Evolutionary conservation across 2,888 invertebrate species (phyloP), one percentile per base, ranked within the genome.

Genomic region (Cremastobaeus sp.): DNA sequence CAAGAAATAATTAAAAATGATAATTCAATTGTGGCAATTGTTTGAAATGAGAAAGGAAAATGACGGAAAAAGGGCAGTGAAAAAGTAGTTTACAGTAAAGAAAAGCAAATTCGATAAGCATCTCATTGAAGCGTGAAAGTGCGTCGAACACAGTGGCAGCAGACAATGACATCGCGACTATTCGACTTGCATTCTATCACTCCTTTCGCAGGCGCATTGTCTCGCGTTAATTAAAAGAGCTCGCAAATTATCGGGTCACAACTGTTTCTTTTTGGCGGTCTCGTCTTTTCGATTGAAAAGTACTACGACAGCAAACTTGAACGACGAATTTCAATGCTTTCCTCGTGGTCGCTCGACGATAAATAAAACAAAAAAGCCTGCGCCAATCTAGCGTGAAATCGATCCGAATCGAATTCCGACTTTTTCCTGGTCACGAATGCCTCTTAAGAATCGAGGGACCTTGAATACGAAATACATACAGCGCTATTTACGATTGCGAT

Each of bases 201-300:
- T 6, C 34, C 9, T 60, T 32, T 45, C 18, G 25, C 14, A 34
- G 50, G 41, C 41, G 35, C 41, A 71, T 64, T 71, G 70, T 70
- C 35, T 64, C 52, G 54, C 69, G 62, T 70, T 64, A 70, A 70
- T 70, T 70, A 70, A 64, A 70, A 70, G 62, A 47, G 50, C 62
- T 35, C 62, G 17, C 62, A 64, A n/a, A 64, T 70, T 64, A 70
- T 64, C 69, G 45, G 57, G 69, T 47, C 69, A 54, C 47, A 32
- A 54, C 41, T 54, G 52, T 62, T 54, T 60, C 45, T 54, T 69
- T 69, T 59, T 41, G 20, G 30, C 30, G 32, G 20, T n/a, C n/a
- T 20, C 57, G 34, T 37, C 45, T 47, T 59, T 47, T 55, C 59
- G 15, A 45, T 64, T 52, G 18, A 64, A 64, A 14, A 39, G 15